Evolutionary conservation across 1,140 invertebrate species (phyloP), one percentile per base, ranked within the genome.

Genomic region (Tetranychus cinnabarinus): DNA sequence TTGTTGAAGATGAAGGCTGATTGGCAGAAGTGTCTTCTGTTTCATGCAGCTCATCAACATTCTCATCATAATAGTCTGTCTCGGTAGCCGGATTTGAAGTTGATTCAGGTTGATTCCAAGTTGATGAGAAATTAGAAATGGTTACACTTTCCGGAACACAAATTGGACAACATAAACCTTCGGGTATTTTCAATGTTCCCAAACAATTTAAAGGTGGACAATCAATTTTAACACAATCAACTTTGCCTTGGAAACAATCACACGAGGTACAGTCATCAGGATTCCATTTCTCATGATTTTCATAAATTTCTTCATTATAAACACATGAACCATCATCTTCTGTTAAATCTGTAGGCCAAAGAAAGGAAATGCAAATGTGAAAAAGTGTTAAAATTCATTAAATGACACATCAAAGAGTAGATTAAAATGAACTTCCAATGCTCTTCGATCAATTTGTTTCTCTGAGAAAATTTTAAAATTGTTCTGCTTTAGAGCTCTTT

Each of bases 181-280:
- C 65, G 39, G 75, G 76, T 61, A 73, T 68, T 60, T 74, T 69
- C 23, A 70, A 70, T 56, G 66, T 64, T 31, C 50, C 50, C 8
- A n/a, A 33, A 39, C 65, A 66, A 45, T 70, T 68, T 54, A 75
- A 66, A 57, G 74, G 69, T n/a, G 62, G 65, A 55, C 65, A 66
- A 59, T 66, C 63, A 59, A 62, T 57, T 50, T 56, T 65, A 47
- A 68, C 66, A 64, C 82, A 83, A 60, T 76, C 76, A 39, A 80
- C 75, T 34, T 75, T 71, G 6, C 80, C 78, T 13, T 67, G 63
- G 48, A 68, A 69, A 67, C 82, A 84, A 56, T 73, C 73, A 68
- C 82, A 83, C 34, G 76, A 72, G 0, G 79, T 80, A 69, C 82
- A 84, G 61, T 74, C 74, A 68, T 80, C 78, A 5, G 78, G 72